These are phyloP conservation scores for Lasioglossum oenotherae DNA, from an alignment of 2,888 invertebrate genomes.

Conservation along the genomic window DNA sequence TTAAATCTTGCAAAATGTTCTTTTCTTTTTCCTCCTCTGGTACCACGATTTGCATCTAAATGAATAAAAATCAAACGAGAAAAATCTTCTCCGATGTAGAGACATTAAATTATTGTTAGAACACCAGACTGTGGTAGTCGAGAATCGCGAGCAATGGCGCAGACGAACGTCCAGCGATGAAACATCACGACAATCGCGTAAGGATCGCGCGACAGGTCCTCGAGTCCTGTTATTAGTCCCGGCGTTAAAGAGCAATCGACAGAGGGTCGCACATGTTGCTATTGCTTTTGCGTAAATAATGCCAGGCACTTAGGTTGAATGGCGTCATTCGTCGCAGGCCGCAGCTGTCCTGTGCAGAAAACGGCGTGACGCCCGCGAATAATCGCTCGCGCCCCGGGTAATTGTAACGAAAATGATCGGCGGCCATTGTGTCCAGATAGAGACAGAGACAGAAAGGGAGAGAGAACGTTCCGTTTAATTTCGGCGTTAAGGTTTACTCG, in stretches of 20 bases:
- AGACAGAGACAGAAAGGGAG: neutral
- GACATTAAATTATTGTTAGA: too few relatives aligned
- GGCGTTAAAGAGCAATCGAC: constrained; percentile 62
- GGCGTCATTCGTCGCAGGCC: constrained; percentile 64
- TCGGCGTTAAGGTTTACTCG: constrained; percentile 60
- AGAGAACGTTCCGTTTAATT: constrained; percentile 55
- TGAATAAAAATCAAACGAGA: too few relatives aligned
- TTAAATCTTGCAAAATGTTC: neutral
- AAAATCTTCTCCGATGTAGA: too few relatives aligned
- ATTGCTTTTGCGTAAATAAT: constrained; percentile 68
- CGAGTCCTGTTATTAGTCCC: constrained; percentile 35
- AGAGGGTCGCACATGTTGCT: constrained; percentile 52
- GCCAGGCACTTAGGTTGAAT: constrained; percentile 65
- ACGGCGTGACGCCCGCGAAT: constrained; percentile 50
- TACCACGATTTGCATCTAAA: too few relatives aligned
- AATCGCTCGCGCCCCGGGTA: constrained; percentile 57
- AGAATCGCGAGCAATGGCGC: neutral
- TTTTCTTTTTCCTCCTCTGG: neutral
- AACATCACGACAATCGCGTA: neutral
- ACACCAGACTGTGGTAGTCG: neutral
- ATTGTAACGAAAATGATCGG: constrained; percentile 70
- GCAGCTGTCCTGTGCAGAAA: constrained; percentile 65
- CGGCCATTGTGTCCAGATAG: constrained; percentile 53
- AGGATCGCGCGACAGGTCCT: constrained; percentile 4
- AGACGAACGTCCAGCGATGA: neutral